Evolutionary conservation across 2,797 vertebrate genomes (phyloP), one percentile per base, ranked within the genome.

Genomic region (Acipenser ruthenus): DNA sequence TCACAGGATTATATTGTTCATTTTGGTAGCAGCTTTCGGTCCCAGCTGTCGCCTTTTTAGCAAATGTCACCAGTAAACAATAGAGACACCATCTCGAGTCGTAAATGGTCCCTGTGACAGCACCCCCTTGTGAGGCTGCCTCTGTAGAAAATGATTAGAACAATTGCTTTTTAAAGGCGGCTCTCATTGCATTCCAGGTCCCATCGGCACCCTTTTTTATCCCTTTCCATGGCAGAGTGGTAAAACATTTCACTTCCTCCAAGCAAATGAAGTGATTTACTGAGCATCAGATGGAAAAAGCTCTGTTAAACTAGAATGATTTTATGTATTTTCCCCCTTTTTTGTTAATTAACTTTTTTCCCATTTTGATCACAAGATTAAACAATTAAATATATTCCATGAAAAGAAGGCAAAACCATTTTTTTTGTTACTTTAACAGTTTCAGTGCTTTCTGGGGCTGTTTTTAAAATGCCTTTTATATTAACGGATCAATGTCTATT

Each of bases 61-160:
- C 56, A 69, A 89, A 77, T 90, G 87, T 88, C 78, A 10, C 83
- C 74, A 77, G 77, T 89, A 84, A 89, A 87, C 90, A 84, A 90
- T 85, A 88, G 90, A 91, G 90, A 91, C 90, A 91, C 89, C 86
- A 90, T 90, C 89, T 89, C 88, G 87, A 89, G 88, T 88, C 85
- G 87, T 91, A 87, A 88, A 88, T 88, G 82, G 86, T 85, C 87
- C 88, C 89, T 94, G 94, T 95, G 92, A 93, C 91, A 87, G 86
- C 86, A 89, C 81, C 85, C 87, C 88, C 94, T 94, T 94, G 94
- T 84, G 76, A 93, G 92, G 93, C 81, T 85, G 85, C 88, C 90
- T 90, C 91, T 92, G 92, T 91, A 88, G 90, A 90, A 92, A 93
- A 96, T 95, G 93, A 97, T 95, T 92, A 93, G 89, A 92, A 93